These are phyloP conservation scores for Seira musarum DNA, from an alignment of 2,888 invertebrate species.

Conservation along the genomic window DNA sequence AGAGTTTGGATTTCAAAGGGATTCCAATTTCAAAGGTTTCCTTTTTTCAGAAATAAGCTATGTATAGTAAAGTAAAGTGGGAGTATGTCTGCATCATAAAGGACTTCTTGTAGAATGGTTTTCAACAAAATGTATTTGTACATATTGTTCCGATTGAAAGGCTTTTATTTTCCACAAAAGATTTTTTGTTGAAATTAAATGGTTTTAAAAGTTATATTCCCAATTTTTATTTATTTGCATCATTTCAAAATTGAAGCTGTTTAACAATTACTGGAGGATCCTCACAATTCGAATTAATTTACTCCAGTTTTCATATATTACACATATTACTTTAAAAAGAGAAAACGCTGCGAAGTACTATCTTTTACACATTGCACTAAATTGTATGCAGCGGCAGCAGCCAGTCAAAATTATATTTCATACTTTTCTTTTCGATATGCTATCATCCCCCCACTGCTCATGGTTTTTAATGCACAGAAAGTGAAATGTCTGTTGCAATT, in stretches of 20 bases:
- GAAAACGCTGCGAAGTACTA: neutral
- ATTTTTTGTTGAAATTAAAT: neutral
- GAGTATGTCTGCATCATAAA: neutral
- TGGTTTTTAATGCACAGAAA: conserved; percentile 34
- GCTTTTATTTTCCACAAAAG: no score
- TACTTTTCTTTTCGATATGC: neutral
- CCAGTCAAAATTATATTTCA: conserved; percentile 20
- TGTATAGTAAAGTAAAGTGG: neutral
- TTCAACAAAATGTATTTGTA: no score
- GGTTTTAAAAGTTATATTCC: neutral
- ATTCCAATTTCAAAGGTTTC: conserved; percentile 24
- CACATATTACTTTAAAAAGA: neutral
- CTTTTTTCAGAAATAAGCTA: neutral
- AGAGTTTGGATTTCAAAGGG: conserved; percentile 27
- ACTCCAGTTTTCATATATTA: conserved; percentile 2
- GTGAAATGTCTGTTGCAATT: conserved; percentile 38
- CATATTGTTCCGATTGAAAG: no score
- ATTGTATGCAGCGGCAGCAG: neutral
- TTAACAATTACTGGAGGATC: neutral
- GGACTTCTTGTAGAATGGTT: neutral
- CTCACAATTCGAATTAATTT: neutral
- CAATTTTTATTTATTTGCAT: neutral
- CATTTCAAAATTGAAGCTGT: no score
- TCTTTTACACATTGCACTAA: neutral
- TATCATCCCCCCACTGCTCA: neutral